These are phyloP conservation scores for Ochropleura leucogaster DNA, from an alignment of 2,888 invertebrate genomes.

Conservation along the genomic window DNA sequence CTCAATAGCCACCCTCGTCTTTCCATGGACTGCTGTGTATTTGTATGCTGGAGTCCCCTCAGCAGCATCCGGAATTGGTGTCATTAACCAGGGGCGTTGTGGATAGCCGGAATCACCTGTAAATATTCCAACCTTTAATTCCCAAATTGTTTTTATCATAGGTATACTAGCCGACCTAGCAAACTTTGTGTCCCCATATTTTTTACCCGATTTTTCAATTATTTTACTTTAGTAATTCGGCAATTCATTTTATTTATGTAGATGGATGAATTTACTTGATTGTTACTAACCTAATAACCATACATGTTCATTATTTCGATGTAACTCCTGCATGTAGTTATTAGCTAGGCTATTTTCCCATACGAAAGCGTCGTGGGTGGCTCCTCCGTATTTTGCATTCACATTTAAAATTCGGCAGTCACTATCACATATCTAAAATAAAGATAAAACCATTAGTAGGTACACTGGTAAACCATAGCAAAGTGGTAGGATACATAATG, in stretches of 20 bases:
- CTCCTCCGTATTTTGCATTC: conserved; percentile 23
- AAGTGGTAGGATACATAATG: no score
- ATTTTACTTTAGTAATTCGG: no score
- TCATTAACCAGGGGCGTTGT: conserved; percentile 23
- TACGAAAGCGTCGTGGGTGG: conserved; percentile 20
- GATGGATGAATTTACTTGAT: no score
- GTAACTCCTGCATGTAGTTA: conserved; percentile 21
- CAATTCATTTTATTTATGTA: no score
- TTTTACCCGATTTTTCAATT: no score
- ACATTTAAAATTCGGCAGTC: conserved; percentile 12
- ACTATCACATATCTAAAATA: conserved; percentile 23
- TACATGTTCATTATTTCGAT: conserved; percentile 13
- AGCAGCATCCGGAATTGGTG: conserved; percentile 9
- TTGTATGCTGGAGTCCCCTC: no score
- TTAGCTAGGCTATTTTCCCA: conserved; percentile 24
- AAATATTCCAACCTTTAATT: conserved; percentile 8
- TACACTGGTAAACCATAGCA: no score
- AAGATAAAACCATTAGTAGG: neutral
- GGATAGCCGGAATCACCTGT: conserved; percentile 25
- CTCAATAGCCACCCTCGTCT: neutral
- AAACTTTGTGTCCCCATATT: no score
- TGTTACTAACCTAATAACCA: conserved; percentile 16
- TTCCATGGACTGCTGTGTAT: neutral
- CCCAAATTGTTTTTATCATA: conserved; percentile 2
- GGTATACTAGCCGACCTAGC: neutral